These are phyloP conservation scores for Petrolisthes cinctipes DNA, from an alignment of 2,888 invertebrate species.

Conservation along the genomic window DNA sequence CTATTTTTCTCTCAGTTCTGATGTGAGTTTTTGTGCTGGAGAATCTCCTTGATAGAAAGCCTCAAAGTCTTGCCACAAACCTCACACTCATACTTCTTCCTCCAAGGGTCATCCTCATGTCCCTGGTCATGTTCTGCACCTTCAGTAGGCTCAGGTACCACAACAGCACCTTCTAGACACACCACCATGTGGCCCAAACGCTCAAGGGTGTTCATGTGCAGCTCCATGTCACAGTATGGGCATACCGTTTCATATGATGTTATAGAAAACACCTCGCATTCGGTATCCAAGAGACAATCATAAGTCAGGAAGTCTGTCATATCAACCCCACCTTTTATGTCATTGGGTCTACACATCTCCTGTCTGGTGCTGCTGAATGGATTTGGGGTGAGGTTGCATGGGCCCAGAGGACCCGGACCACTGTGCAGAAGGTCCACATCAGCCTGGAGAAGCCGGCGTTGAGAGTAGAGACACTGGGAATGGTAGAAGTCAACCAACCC, in stretches of 20 bases:
- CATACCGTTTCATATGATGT: conserved; percentile 73
- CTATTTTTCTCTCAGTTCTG: not conserved
- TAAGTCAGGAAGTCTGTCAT: conserved; percentile 87
- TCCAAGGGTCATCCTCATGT: conserved; percentile 67
- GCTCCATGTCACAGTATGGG: conserved; percentile 77
- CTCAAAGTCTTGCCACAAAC: conserved; percentile 79
- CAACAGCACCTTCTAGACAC: conserved; percentile 68
- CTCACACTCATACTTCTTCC: conserved; percentile 78
- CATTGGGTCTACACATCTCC: conserved; percentile 76
- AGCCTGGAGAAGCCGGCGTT: conserved; percentile 85
- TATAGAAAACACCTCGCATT: conserved; percentile 49
- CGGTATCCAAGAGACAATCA: conserved; percentile 68
- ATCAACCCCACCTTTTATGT: conserved; percentile 84
- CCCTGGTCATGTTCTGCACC: conserved; percentile 67
- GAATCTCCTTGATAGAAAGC: conserved; percentile 85
- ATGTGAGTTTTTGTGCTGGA: conserved; percentile 80
- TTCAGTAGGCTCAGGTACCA: not conserved
- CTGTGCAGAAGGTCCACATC: conserved; percentile 83
- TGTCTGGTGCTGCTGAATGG: conserved; percentile 77
- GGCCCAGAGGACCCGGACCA: conserved; percentile 71
- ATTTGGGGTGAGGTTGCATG: conserved; percentile 71
- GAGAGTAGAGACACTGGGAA: conserved; percentile 81
- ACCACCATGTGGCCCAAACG: conserved; percentile 80
- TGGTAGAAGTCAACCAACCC: conserved; percentile 83
- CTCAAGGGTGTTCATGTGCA: conserved; percentile 78